Conservation (phyloP, 2,113 vertebrate genomes). For the Megaceryle torquata region DNA sequence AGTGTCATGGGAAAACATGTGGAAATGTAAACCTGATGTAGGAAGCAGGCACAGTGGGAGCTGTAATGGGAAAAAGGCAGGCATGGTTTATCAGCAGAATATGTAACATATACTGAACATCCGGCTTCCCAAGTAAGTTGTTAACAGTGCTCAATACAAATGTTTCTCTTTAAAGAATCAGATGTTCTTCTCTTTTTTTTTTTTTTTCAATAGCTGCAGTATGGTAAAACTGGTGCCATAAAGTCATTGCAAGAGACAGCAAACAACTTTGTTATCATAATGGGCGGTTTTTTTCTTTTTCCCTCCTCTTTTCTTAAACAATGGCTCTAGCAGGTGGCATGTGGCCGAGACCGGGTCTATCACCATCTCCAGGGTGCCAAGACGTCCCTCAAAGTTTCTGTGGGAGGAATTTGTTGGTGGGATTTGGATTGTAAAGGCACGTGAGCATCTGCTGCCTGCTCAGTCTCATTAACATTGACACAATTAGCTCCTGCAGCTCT, state of each 20-base stretch:
- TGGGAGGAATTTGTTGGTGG: conserved; percentile 77
- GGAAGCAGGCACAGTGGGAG: conserved; percentile 25
- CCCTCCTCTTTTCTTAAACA: conserved; percentile 70
- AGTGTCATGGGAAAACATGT: conserved; percentile 35
- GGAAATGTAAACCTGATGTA: conserved; percentile 22
- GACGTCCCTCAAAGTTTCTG: conserved; percentile 74
- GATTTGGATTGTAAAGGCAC: conserved; percentile 93
- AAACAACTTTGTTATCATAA: conserved; percentile 89
- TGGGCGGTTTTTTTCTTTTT: conserved; percentile 66
- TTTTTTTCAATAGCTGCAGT: neutral
- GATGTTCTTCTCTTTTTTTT: conserved; percentile 55
- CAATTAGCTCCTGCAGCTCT: conserved; percentile 83
- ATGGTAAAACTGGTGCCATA: conserved; percentile 73
- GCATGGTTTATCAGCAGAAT: conserved; percentile 22
- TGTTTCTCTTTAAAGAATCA: conserved; percentile 66
- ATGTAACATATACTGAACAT: conserved; percentile 15
- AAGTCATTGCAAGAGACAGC: conserved; percentile 79
- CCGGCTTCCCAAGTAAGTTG: conserved; percentile 36
- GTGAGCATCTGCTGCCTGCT: conserved; percentile 92
- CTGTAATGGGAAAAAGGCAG: conserved; percentile 23
- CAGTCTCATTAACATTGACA: conserved; percentile 87
- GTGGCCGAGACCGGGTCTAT: conserved; percentile 71
- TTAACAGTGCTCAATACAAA: conserved; percentile 44
- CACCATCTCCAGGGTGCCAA: conserved; percentile 80
- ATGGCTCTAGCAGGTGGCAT: conserved; percentile 93